Percentiles rank a stretch among this genome's conserved stretches.
phyloP scores from a whole-genome alignment of 1,140 invertebrate species.

The Camponotus vicinus region DNA sequence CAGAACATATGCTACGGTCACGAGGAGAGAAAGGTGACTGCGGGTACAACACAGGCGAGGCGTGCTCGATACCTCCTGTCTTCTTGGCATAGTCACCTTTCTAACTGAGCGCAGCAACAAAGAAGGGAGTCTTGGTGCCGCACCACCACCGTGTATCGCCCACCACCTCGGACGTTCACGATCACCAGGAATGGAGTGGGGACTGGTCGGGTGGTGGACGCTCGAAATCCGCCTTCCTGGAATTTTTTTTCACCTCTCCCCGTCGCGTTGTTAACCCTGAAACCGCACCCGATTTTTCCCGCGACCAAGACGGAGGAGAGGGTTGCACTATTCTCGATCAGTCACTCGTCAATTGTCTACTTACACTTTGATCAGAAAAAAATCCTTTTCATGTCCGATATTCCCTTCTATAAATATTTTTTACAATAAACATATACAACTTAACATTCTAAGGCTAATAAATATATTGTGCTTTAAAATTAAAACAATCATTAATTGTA shows the following conservation, averaged over 20 bases:
- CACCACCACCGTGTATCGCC: slow-evolving; percentile 63
- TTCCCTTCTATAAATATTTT: no score
- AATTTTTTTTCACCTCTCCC: slow-evolving; percentile 47
- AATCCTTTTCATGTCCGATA: no score
- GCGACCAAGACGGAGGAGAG: background rate
- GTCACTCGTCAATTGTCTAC: no score
- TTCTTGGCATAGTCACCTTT: slow-evolving; percentile 84
- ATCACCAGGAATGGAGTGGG: slow-evolving; percentile 42
- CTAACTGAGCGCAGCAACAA: slow-evolving; percentile 80
- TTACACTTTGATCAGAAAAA: no score
- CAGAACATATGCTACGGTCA: slow-evolving; percentile 84
- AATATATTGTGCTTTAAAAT: no score
- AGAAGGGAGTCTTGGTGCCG: slow-evolving; percentile 78
- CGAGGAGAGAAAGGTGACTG: slow-evolving; percentile 85
- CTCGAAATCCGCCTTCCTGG: slow-evolving; percentile 60
- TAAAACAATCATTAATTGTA: no score
- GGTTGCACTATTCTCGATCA: background rate
- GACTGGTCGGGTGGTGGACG: slow-evolving; percentile 15
- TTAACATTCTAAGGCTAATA: no score
- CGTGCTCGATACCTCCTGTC: slow-evolving; percentile 82
- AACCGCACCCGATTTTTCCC: slow-evolving; percentile 57
- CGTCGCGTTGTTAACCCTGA: slow-evolving; percentile 66
- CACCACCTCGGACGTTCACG: slow-evolving; percentile 63
- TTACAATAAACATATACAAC: no score
- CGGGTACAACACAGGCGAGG: slow-evolving; percentile 71